Conservation (phyloP, 1,140 invertebrate species). For the Musca domestica region DNA sequence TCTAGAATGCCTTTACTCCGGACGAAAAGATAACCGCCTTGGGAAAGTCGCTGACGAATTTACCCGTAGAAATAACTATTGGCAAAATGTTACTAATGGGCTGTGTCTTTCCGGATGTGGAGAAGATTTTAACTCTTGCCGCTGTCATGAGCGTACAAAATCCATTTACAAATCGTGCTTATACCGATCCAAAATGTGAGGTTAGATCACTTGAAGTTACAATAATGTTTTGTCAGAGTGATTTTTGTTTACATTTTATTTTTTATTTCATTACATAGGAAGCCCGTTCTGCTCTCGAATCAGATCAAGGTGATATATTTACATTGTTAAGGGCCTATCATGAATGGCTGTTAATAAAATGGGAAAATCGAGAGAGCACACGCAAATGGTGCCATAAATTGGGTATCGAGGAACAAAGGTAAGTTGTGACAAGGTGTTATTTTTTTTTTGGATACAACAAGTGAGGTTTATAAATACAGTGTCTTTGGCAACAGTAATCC, state of each 20-base stretch:
- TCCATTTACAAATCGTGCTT: slow-evolving; percentile 88
- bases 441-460: background rate
- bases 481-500: too few relatives aligned
- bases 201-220: slow-evolving; percentile 50
- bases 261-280: slow-evolving; percentile 1
- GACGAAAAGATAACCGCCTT: slow-evolving; percentile 87
- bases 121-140: slow-evolving; percentile 87
- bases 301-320: slow-evolving; percentile 87
- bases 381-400: slow-evolving; percentile 83
- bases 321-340: slow-evolving; percentile 86
- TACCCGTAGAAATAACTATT: slow-evolving; percentile 93
- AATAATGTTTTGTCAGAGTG: background rate
- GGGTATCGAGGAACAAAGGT: slow-evolving; percentile 89
- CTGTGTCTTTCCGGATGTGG: slow-evolving; percentile 84
- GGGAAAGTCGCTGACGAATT: slow-evolving; percentile 80
- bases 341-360: slow-evolving; percentile 83
- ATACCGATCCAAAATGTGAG: slow-evolving; percentile 79
- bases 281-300: slow-evolving; percentile 36
- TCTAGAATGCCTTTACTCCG: slow-evolving; percentile 74
- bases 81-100: slow-evolving; percentile 96
- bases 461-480: background rate
- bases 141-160: slow-evolving; percentile 91
- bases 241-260: background rate
- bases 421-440: background rate
- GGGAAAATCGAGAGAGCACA: slow-evolving; percentile 51